Percentiles rank a stretch among this genome's conserved stretches.
These are phyloP conservation scores for Drosophila paracracens DNA, from an alignment of 2,888 invertebrate species.

Conservation along the genomic window DNA sequence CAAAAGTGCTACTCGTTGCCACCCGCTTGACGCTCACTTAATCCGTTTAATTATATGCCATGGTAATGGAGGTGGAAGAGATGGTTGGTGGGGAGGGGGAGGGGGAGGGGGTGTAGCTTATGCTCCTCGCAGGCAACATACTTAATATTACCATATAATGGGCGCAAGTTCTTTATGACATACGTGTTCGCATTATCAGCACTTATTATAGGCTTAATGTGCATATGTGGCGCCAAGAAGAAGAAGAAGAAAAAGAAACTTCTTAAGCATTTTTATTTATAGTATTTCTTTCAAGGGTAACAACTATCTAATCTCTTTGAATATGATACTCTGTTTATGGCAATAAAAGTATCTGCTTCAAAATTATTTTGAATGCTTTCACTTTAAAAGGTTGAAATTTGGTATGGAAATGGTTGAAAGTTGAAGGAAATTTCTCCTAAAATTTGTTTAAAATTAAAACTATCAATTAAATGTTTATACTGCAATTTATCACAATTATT, in stretches of 20 bases:
- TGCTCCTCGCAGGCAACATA: constrained; percentile 17
- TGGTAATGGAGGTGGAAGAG: background rate
- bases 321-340: background rate
- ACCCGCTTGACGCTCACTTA: constrained; percentile 53
- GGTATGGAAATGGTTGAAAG: background rate
- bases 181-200: constrained; percentile 30
- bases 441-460: background rate
- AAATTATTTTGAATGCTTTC: background rate
- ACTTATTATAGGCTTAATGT: constrained; percentile 21
- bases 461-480: background rate
- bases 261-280: background rate
- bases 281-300: background rate
- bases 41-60: constrained; percentile 61
- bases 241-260: background rate
- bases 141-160: constrained; percentile 23
- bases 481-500: background rate
- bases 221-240: background rate
- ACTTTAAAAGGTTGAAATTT: background rate
- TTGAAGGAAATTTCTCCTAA: background rate
- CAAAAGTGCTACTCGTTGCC: constrained; percentile 62
- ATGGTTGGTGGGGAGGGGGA: background rate
- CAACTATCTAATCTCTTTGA: constrained; percentile 1
- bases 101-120: background rate
- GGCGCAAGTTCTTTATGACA: constrained; percentile 32
- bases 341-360: background rate